Percentiles rank a stretch among this genome's conserved stretches.
Evolutionary conservation across 2,797 vertebrate species (phyloP).

Genomic region (Vespertilio murinus): DNA sequence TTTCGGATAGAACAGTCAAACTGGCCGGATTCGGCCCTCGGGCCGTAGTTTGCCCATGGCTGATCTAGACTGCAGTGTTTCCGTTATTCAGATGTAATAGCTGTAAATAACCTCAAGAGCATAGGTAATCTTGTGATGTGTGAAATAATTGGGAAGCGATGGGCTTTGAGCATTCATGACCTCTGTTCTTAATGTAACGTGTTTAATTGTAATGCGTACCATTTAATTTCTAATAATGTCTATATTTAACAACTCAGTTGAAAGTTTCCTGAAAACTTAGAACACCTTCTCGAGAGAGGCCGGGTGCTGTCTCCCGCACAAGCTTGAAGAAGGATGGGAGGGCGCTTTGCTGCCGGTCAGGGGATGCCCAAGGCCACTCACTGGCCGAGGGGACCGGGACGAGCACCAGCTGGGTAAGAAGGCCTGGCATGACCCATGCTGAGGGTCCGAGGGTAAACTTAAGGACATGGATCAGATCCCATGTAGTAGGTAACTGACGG

Average conservation of each 20-base stretch:
- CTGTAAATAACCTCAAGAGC: background rate
- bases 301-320: background rate
- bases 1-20: too few relatives aligned
- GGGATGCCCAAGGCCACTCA: too few relatives aligned
- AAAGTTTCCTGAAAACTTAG: background rate
- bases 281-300: accelerated
- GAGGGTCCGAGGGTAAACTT: background rate
- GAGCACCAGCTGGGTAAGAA: background rate
- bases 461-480: background rate
- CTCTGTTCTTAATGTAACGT: background rate
- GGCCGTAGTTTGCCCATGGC: too few relatives aligned
- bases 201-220: background rate
- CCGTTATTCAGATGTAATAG: background rate
- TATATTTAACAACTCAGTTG: background rate
- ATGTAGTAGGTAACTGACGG: background rate
- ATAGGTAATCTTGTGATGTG: background rate
- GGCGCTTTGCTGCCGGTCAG: background rate
- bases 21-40: too few relatives aligned
- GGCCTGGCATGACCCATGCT: background rate
- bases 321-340: background rate
- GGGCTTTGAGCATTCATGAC: background rate
- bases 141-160: background rate
- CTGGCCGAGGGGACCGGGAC: background rate
- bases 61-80: background rate
- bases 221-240: background rate